These are phyloP conservation scores for Prorops nasuta DNA, from an alignment of 1,140 invertebrate genomes.

Conservation along the genomic window DNA sequence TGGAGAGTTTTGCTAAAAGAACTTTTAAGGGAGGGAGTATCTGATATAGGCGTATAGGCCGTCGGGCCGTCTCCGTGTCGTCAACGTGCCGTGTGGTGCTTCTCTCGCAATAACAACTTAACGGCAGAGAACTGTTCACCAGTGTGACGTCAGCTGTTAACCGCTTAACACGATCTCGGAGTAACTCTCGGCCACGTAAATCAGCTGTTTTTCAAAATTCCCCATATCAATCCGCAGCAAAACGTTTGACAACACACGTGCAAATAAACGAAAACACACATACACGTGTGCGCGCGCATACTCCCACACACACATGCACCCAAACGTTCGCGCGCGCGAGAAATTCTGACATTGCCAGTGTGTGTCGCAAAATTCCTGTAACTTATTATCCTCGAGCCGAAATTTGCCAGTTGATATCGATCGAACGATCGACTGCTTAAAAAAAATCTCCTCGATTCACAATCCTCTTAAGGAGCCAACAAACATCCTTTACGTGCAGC, in stretches of 20 bases:
- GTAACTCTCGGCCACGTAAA: conserved; percentile 12
- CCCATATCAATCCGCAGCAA: no score
- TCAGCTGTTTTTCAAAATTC: no score
- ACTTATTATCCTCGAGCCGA: neutral
- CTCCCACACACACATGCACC: conserved; percentile 10
- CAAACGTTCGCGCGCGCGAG: neutral
- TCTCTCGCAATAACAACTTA: no score
- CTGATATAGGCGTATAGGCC: no score
- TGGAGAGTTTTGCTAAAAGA: no score
- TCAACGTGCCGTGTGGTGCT: no score
- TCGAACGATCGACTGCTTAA: neutral
- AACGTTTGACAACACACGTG: conserved; percentile 18
- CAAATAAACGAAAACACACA: neutral
- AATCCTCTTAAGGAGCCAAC: neutral
- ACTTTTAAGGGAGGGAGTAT: no score
- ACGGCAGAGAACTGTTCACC: no score
- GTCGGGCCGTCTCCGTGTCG: no score
- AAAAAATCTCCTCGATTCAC: neutral
- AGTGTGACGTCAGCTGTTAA: conserved; percentile 55
- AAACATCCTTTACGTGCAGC: no score
- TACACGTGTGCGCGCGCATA: conserved; percentile 23
- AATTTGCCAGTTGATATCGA: neutral
- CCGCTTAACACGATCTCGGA: conserved; percentile 42
- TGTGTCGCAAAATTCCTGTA: neutral
- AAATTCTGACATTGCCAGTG: neutral